Conservation (phyloP, 2,888 invertebrate genomes). For the Cyclophora punctaria region DNA sequence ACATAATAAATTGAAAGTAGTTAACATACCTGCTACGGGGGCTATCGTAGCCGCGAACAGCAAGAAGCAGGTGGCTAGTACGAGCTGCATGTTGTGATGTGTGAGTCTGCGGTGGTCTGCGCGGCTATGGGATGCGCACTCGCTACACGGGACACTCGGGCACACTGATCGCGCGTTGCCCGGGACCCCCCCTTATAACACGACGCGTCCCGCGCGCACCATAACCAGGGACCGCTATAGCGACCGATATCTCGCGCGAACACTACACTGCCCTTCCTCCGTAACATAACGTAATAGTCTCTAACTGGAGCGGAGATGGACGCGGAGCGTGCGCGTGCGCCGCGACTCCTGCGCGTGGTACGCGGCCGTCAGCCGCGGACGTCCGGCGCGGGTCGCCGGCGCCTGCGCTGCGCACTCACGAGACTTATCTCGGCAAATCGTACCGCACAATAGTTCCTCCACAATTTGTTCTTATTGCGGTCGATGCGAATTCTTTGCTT, state of each 20-base stretch:
- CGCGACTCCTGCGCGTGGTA: conserved; percentile 10
- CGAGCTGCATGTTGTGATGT: conserved; percentile 54
- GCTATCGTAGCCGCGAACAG: conserved; percentile 68
- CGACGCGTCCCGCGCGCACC: conserved; percentile 66
- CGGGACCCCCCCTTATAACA: conserved; percentile 72
- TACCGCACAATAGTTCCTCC: conserved; percentile 69
- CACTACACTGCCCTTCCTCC: conserved; percentile 38
- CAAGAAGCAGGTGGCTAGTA: conserved; percentile 72
- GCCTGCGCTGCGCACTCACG: conserved; percentile 50
- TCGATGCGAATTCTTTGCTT: conserved; percentile 68
- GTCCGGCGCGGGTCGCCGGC: conserved; percentile 41
- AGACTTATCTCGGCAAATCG: conserved; percentile 71
- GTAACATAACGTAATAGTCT: conserved; percentile 4
- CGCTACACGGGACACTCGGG: conserved; percentile 70
- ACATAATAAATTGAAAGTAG: background rate
- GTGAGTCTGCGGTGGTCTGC: conserved; percentile 31
- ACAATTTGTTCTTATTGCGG: conserved; percentile 74
- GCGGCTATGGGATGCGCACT: conserved; percentile 55
- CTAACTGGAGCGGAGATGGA: conserved; percentile 12
- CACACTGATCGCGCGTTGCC: conserved; percentile 70
- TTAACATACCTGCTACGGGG: conserved; percentile 73
- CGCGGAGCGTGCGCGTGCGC: conserved; percentile 11
- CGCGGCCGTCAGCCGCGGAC: conserved; percentile 38
- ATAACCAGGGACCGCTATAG: conserved; percentile 41
- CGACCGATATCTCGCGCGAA: conserved; percentile 28